Evolutionary conservation across 2,113 vertebrate species (phyloP).

Genomic region (Fukomys damarensis): DNA sequence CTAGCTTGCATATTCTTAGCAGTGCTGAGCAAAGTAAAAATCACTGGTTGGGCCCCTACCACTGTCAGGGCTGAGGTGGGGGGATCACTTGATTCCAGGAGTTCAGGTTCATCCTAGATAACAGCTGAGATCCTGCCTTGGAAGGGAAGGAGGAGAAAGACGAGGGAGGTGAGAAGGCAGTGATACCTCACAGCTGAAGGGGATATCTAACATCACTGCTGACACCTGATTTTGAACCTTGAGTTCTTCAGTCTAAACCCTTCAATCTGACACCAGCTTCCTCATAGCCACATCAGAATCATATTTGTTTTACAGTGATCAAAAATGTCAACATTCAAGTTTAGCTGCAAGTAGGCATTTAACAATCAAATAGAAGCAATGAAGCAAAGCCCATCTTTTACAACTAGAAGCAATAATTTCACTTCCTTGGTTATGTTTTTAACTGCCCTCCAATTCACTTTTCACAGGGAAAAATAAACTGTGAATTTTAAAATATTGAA

Average conservation of each 20-base stretch:
- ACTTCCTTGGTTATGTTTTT: neutral
- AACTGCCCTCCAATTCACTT: neutral
- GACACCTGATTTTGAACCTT: neutral
- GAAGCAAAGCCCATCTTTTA: neutral
- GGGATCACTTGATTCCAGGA: neutral
- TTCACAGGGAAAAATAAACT: slow-evolving; percentile 16
- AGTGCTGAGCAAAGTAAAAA: neutral
- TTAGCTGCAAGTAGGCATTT: neutral
- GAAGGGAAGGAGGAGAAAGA: neutral
- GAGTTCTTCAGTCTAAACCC: neutral
- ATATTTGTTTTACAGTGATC: neutral
- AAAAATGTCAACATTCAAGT: neutral
- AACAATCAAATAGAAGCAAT: neutral
- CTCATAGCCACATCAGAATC: neutral
- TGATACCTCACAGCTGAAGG: too few species aligned
- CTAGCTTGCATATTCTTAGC: neutral
- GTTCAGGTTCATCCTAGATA: neutral
- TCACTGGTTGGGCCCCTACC: neutral
- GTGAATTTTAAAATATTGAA: neutral
- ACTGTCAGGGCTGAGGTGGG: neutral
- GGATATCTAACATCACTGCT: neutral
- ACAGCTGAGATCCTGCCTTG: neutral
- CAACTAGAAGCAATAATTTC: neutral
- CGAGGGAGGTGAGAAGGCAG: neutral
- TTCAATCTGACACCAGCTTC: neutral